Percentiles rank a stretch among this genome's conserved stretches.
phyloP scores from a whole-genome alignment of 2,113 vertebrate genomes.

The Oreotrochilus melanogaster region DNA sequence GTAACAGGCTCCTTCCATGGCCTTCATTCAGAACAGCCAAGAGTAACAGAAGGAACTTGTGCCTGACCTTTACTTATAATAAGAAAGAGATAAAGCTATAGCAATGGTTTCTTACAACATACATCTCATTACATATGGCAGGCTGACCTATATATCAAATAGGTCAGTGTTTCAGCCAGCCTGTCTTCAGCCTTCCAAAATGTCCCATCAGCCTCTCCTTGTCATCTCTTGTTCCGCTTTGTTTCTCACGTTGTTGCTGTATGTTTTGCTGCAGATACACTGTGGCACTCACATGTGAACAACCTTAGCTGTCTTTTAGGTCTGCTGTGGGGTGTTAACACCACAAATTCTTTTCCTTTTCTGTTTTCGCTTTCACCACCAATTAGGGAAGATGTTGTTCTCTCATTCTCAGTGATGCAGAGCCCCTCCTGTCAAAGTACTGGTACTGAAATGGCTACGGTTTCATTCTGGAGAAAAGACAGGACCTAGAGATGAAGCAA shows the following conservation, averaged over 20 bases:
- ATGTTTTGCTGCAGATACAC: neutral
- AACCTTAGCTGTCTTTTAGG: neutral
- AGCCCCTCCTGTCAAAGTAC: fast-evolving
- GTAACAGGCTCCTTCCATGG: slow-evolving; percentile 48
- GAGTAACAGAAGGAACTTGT: slow-evolving; percentile 57
- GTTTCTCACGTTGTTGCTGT: neutral
- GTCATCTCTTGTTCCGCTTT: neutral
- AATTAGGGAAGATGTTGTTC: neutral
- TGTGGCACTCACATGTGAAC: neutral
- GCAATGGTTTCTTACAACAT: slow-evolving; percentile 48
- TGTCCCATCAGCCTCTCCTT: slow-evolving; percentile 4
- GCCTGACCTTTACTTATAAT: slow-evolving; percentile 64
- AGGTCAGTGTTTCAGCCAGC: slow-evolving; percentile 47
- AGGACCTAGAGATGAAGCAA: neutral
- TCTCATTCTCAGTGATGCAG: neutral
- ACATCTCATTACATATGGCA: slow-evolving; percentile 53
- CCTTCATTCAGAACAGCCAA: slow-evolving; percentile 29
- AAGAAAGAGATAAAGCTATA: slow-evolving; percentile 52
- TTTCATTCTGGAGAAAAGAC: neutral
- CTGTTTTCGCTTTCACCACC: neutral
- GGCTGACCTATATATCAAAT: slow-evolving; percentile 55
- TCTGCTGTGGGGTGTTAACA: neutral
- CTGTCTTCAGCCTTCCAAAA: slow-evolving; percentile 34
- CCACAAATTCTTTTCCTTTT: neutral
- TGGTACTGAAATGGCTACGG: neutral